Base-by-base conservation (phyloP, 2,113 vertebrate species). In the Suncus etruscus region DNA sequence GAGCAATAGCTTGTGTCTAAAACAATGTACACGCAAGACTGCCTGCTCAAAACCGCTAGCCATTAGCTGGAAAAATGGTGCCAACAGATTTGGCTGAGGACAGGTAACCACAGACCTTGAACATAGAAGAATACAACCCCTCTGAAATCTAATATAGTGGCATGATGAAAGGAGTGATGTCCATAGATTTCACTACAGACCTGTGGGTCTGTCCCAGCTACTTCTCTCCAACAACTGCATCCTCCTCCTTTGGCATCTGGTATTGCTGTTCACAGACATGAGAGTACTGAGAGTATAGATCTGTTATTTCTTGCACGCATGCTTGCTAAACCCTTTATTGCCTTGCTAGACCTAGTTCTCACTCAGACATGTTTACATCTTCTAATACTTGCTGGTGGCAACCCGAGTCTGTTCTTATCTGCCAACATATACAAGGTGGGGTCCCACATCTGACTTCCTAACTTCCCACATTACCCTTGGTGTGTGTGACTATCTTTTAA, bases 331-430 rank as follows among this genome's bases (percentile, higher is more conserved):
- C 32, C 18, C 20, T 3, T 1, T 31, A 74, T 69, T 66, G 9
- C 16, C 29, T 6, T 11, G 69, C 27, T 48, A 76, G 15, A 72
- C 24, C n/a, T 48, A 0, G 2, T n/a, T 83, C 66, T 68, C 68
- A 9, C 68, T 77, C 54, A 3, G 0, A 0, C 7, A 32, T 68
- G 50, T 72, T 87, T 70, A 61, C 3, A 1, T 14, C 11, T 91
- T 66, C 76, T 25, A 58, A 83, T 69, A 51, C 90, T 87, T 74
- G 45, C 73, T 11, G 83, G 69, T 80, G 12, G 72, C 85, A n/a
- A 77, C 29, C 77, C 65, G 6, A 1, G 27, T n/a, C 10, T 51
- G 1, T 39, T 50, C 22, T 18, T 24, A 61, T 32, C 15, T 63
- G 75, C 78, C 65, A 79, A 86, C 51, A 24, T 72, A 87, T 22